These are phyloP conservation scores for Ochotona curzoniae DNA, from an alignment of 2,113 vertebrate species.

Conservation along the genomic window DNA sequence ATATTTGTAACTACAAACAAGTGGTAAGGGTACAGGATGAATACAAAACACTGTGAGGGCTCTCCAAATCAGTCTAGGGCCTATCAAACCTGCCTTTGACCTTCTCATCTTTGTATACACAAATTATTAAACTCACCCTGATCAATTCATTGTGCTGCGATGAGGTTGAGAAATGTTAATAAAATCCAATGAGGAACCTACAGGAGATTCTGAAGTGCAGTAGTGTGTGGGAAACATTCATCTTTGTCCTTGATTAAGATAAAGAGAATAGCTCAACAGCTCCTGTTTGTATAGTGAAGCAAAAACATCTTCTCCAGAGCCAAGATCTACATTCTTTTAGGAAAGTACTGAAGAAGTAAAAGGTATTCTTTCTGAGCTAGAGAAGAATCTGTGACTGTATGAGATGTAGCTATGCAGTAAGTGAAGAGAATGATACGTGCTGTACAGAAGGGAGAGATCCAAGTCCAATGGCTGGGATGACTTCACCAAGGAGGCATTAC, in stretches of 20 bases:
- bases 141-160: neutral
- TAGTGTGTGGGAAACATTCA: neutral
- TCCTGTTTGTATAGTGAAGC: neutral
- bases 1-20: neutral
- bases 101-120: slow-evolving; percentile 1
- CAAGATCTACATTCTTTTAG: neutral
- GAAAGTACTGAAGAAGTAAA: neutral
- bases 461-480: too few relatives aligned
- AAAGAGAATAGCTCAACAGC: neutral
- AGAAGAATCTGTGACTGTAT: neutral
- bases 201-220: neutral
- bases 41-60: neutral
- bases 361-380: neutral
- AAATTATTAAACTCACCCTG: neutral
- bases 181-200: neutral
- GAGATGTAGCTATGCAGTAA: neutral
- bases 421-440: neutral
- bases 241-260: neutral
- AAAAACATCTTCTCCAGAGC: neutral
- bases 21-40: neutral
- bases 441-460: neutral
- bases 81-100: neutral
- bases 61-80: neutral
- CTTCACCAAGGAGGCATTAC: neutral
- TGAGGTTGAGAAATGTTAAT: neutral